Conservation (phyloP, 2,888 invertebrate genomes). For the Stomorhina lunata region DNA sequence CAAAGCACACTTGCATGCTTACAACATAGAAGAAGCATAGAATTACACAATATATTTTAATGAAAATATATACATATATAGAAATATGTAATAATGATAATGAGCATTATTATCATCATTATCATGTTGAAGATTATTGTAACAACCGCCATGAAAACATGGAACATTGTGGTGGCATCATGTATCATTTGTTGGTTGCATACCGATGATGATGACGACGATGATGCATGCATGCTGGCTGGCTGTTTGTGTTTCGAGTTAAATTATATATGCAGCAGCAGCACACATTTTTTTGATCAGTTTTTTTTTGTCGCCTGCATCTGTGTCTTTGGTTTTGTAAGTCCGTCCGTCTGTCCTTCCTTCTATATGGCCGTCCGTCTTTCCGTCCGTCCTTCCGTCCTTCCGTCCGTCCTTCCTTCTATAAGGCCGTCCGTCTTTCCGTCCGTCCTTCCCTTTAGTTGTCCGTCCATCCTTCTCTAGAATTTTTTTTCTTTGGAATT, state of each 20-base stretch:
- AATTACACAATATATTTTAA: constrained; percentile 44
- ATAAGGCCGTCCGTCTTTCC: background rate
- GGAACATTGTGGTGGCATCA: constrained; percentile 36
- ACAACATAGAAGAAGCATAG: background rate
- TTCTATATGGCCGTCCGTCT: background rate
- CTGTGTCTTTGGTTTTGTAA: background rate
- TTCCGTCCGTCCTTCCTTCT: background rate
- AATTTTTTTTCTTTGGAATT: too few relatives aligned
- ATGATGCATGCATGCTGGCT: too few relatives aligned
- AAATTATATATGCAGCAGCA: constrained; percentile 42
- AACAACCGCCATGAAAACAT: constrained; percentile 45
- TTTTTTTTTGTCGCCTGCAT: constrained; percentile 48
- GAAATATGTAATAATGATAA: constrained; percentile 10
- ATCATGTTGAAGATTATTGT: constrained; percentile 8
- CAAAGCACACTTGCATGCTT: constrained; percentile 12
- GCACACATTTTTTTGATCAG: too few relatives aligned
- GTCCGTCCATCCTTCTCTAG: too few relatives aligned
- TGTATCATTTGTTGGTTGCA: constrained; percentile 40
- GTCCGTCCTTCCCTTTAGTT: too few relatives aligned
- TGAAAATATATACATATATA: constrained; percentile 28
- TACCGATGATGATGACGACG: too few relatives aligned
- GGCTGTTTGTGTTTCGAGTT: constrained; percentile 4
- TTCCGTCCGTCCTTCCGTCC: background rate
- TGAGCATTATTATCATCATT: constrained; percentile 1
- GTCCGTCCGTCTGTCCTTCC: background rate